Percentiles rank a stretch among this genome's conserved stretches.
Conservation (phyloP, 2,888 invertebrate species). For the Polyploca ridens region DNA sequence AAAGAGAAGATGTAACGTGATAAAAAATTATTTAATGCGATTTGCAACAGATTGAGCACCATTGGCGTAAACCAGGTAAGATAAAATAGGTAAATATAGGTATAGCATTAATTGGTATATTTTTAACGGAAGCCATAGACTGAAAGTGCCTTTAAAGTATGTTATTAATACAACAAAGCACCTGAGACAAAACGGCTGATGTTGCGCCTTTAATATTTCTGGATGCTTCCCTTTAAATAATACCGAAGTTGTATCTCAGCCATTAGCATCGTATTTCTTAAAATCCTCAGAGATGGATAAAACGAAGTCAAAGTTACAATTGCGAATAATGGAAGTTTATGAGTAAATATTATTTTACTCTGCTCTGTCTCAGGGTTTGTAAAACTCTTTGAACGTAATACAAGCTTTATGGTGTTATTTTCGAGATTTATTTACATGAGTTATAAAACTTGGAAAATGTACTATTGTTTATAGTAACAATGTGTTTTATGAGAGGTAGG, state of each 20-base stretch:
- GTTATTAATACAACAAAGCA: background rate
- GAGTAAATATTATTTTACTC: conserved; percentile 5
- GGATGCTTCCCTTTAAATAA: background rate
- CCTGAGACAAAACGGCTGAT: background rate
- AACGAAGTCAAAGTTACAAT: conserved; percentile 5
- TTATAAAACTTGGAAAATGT: too few species aligned
- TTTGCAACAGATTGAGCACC: too few species aligned
- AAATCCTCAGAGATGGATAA: conserved; percentile 2
- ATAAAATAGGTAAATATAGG: too few species aligned
- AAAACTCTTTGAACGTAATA: background rate
- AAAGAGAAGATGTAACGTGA: too few species aligned
- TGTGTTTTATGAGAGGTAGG: too few species aligned
- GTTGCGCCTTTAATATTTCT: background rate
- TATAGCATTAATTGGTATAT: background rate
- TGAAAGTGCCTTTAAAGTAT: background rate
- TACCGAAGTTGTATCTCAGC: background rate
- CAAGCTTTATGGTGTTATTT: background rate
- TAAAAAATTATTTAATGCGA: too few species aligned
- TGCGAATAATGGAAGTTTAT: conserved; percentile 5
- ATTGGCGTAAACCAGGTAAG: too few species aligned
- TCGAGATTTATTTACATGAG: too few species aligned
- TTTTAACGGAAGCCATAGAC: background rate
- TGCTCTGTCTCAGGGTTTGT: background rate
- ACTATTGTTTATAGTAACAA: too few species aligned
- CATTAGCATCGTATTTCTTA: conserved; percentile 3